Conservation (phyloP, 2,888 invertebrate genomes). For the Augiades crinisus region DNA sequence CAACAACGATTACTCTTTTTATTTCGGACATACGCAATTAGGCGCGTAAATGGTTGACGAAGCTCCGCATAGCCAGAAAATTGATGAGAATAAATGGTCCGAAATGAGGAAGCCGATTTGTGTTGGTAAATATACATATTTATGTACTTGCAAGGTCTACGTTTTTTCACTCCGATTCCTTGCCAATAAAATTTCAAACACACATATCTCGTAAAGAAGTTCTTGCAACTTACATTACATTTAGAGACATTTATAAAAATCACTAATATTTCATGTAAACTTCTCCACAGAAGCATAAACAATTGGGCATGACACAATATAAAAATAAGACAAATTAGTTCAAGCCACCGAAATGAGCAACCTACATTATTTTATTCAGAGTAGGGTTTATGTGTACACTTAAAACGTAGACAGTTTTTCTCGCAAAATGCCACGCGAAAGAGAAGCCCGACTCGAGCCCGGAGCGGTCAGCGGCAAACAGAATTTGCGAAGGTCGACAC, state of each 20-base stretch:
- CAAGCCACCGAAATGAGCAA: not conserved
- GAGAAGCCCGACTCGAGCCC: constrained; percentile 6
- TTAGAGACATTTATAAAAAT: no score
- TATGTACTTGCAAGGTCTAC: not conserved
- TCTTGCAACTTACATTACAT: no score
- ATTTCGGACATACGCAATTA: constrained; percentile 35
- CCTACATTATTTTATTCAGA: not conserved
- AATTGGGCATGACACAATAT: no score
- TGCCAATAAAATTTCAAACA: no score
- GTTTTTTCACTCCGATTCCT: no score
- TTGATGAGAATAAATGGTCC: constrained; percentile 5
- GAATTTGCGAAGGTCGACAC: constrained; percentile 50
- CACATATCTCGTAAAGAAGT: no score
- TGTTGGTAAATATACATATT: not conserved
- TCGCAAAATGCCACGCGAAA: not conserved
- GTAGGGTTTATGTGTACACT: not conserved
- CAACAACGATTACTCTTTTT: constrained; percentile 51
- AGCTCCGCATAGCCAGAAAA: constrained; percentile 8
- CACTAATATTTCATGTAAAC: no score
- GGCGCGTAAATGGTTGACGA: constrained; percentile 15
- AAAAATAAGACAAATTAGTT: no score
- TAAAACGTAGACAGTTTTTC: not conserved
- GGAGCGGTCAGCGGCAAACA: constrained; percentile 32
- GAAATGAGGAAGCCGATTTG: constrained; percentile 8
- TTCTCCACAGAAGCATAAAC: no score